Evolutionary conservation across 1,140 invertebrate species (phyloP).

Genomic region (Andrena cerasifolii): DNA sequence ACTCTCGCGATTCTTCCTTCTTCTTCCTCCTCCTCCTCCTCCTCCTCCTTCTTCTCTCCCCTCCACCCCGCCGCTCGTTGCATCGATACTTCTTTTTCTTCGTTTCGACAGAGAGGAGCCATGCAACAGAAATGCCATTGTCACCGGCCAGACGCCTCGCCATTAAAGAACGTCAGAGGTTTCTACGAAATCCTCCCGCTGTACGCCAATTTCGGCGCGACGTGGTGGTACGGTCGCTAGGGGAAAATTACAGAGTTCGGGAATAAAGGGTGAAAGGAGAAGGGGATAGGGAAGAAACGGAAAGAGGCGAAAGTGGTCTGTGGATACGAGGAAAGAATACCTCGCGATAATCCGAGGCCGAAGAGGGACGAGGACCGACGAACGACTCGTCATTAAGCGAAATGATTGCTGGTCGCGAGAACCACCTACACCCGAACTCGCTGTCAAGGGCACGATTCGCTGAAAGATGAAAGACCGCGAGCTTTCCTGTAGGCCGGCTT

Average conservation of each 20-base stretch:
- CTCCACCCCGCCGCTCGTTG: not conserved
- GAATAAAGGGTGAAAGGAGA: conserved; percentile 55
- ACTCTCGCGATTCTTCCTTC: conserved; percentile 29
- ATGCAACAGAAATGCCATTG: conserved; percentile 57
- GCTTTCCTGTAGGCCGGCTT: conserved; percentile 63
- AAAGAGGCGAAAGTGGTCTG: conserved; percentile 56
- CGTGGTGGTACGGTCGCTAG: conserved; percentile 71
- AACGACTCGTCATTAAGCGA: conserved; percentile 74
- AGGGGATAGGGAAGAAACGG: conserved; percentile 53
- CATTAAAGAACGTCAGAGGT: conserved; percentile 51
- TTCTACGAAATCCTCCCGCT: conserved; percentile 63
- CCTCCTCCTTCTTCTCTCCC: not conserved
- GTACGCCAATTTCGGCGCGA: conserved; percentile 71
- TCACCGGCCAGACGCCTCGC: conserved; percentile 49
- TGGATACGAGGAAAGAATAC: conserved; percentile 43
- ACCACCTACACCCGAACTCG: conserved; percentile 71
- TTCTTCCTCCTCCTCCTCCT: conserved; percentile 5
- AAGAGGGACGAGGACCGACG: conserved; percentile 52
- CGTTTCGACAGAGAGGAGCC: not conserved
- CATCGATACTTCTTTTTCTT: conserved; percentile 30
- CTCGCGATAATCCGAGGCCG: conserved; percentile 67
- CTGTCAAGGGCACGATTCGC: conserved; percentile 51
- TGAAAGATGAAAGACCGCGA: conserved; percentile 29
- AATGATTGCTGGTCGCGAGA: conserved; percentile 72
- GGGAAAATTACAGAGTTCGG: conserved; percentile 73